Conservation (phyloP, 2,113 vertebrate species). For the Brachirus orientalis region DNA sequence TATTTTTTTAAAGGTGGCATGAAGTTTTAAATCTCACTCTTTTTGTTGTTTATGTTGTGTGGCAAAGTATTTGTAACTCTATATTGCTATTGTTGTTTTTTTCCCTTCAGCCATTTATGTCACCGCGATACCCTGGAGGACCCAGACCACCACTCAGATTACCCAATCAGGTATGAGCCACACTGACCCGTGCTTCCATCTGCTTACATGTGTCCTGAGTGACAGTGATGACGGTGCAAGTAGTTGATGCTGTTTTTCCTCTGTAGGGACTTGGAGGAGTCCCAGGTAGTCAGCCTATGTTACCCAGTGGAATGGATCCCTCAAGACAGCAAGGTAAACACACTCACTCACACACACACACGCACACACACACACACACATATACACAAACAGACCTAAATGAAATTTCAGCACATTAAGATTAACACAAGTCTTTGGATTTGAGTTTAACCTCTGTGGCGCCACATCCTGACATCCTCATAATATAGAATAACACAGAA, state of each 20-base stretch:
- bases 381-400: neutral
- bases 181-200: constrained; percentile 27
- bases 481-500: no score
- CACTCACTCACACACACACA: neutral
- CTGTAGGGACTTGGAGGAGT: constrained; percentile 92
- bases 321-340: constrained; percentile 97
- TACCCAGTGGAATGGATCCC: constrained; percentile 96
- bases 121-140: constrained; percentile 97
- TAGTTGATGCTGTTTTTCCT: neutral
- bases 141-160: constrained; percentile 95
- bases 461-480: no score
- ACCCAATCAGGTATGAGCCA: constrained; percentile 92
- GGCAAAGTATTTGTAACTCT: neutral
- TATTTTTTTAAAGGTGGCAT: no score
- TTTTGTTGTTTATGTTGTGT: no score
- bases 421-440: no score
- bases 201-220: no score
- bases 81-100: constrained; percentile 7
- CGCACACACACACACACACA: neutral
- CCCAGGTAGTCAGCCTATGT: constrained; percentile 94
- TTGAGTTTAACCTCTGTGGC: no score
- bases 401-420: no score
- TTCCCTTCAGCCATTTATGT: constrained; percentile 93
- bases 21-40: no score
- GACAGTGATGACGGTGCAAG: no score